Conservation (phyloP, 2,888 invertebrate species). For the Tipula lateralis region DNA sequence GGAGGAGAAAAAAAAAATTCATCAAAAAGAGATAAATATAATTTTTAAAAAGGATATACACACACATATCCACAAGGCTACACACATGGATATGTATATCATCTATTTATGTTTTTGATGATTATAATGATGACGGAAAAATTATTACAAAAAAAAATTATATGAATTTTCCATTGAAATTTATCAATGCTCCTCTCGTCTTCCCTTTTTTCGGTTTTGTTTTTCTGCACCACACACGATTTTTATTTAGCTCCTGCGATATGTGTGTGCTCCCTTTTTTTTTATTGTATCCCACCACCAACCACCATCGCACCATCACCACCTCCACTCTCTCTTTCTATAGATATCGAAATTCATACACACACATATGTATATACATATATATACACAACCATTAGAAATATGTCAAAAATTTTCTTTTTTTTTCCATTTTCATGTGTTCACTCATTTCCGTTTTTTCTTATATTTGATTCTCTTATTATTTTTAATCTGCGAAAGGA, state of each 20-base stretch:
- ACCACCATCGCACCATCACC: too few relatives aligned
- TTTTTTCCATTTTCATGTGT: constrained; percentile 4
- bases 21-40: constrained; percentile 11
- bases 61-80: neutral
- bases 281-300: neutral
- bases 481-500: neutral
- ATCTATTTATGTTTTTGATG: constrained; percentile 9
- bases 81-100: neutral
- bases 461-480: constrained; percentile 11
- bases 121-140: constrained; percentile 14
- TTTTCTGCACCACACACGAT: neutral
- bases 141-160: neutral
- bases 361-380: neutral
- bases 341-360: neutral
- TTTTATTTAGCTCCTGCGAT: neutral
- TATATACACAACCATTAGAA: neutral
- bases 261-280: neutral
- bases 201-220: neutral
- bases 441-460: constrained; percentile 20
- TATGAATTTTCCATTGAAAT: constrained; percentile 24
- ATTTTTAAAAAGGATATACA: constrained; percentile 3
- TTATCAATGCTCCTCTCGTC: neutral
- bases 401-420: neutral
- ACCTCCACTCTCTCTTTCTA: neutral
- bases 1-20: constrained; percentile 4